Evolutionary conservation across 2,797 vertebrate genomes (phyloP).

Genomic region (Lutjanus campechanus): DNA sequence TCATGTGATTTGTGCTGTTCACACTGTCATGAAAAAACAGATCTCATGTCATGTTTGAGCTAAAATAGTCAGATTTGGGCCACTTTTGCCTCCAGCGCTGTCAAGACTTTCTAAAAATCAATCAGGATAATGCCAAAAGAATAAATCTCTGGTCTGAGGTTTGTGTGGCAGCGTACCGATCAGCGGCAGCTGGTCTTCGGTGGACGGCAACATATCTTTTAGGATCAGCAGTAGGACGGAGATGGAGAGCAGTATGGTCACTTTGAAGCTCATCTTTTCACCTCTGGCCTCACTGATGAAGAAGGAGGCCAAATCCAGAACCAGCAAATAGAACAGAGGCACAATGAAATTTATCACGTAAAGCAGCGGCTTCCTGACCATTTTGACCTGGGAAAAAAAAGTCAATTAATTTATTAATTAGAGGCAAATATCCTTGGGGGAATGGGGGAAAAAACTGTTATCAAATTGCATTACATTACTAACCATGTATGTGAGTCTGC

Average conservation of each 20-base stretch:
- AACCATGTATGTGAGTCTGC: conserved; percentile 46
- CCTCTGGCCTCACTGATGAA: conserved; percentile 80
- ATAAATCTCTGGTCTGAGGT: too few relatives aligned
- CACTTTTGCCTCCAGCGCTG: too few relatives aligned
- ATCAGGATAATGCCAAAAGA: too few relatives aligned
- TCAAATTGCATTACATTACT: neutral
- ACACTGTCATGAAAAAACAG: too few relatives aligned
- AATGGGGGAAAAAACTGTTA: fast-evolving
- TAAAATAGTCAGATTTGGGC: too few relatives aligned
- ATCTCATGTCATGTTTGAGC: too few relatives aligned
- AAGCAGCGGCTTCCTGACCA: conserved; percentile 69
- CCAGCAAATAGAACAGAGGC: conserved; percentile 81
- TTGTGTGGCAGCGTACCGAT: conserved; percentile 80
- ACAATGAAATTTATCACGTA: conserved; percentile 85
- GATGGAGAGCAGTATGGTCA: conserved; percentile 87
- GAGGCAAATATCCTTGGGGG: neutral
- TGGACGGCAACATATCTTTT: conserved; percentile 87
- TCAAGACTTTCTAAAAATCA: too few relatives aligned
- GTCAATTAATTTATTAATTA: neutral
- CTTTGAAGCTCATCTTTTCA: conserved; percentile 88
- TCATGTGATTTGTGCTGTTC: too few relatives aligned
- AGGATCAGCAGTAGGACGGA: conserved; percentile 89
- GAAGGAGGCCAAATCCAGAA: conserved; percentile 86
- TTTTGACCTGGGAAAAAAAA: conserved; percentile 41
- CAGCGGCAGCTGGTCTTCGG: conserved; percentile 81